Evolutionary conservation across 1,140 invertebrate genomes (phyloP).

Genomic region (Hycleus cichorii): DNA sequence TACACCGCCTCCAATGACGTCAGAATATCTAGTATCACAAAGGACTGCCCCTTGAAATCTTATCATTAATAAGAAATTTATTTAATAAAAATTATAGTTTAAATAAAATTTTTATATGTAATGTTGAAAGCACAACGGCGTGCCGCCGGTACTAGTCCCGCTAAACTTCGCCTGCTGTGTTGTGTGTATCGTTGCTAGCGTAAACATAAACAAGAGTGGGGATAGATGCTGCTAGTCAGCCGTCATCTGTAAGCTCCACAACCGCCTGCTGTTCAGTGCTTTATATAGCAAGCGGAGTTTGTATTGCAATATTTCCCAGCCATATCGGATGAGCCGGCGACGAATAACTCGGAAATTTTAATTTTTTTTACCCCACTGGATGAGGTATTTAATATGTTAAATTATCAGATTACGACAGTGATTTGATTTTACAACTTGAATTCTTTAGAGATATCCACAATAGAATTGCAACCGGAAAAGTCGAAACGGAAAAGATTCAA

Average conservation of each 20-base stretch:
- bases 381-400: too few relatives aligned
- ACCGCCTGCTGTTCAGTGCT: slow-evolving; percentile 4
- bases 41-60: slow-evolving; percentile 28
- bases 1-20: slow-evolving; percentile 40
- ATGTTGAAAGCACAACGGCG: slow-evolving; percentile 1
- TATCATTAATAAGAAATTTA: slow-evolving; percentile 29
- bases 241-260: neutral
- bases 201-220: slow-evolving; percentile 39
- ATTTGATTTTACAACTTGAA: too few relatives aligned
- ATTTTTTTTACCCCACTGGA: too few relatives aligned
- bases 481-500: too few relatives aligned
- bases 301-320: too few relatives aligned
- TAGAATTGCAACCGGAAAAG: too few relatives aligned
- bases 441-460: too few relatives aligned
- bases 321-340: too few relatives aligned
- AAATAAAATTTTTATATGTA: neutral
- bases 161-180: slow-evolving; percentile 5
- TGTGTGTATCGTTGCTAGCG: slow-evolving; percentile 26
- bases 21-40: slow-evolving; percentile 31
- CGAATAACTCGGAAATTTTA: too few relatives aligned
- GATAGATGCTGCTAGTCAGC: slow-evolving; percentile 14
- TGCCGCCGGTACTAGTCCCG: too few relatives aligned
- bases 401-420: too few relatives aligned
- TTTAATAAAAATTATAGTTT: slow-evolving; percentile 19
- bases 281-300: too few relatives aligned